Percentiles rank a stretch among this genome's conserved stretches.
Evolutionary conservation across 1,140 invertebrate species (phyloP).

Genomic region (Meloidogyne exigua): DNA sequence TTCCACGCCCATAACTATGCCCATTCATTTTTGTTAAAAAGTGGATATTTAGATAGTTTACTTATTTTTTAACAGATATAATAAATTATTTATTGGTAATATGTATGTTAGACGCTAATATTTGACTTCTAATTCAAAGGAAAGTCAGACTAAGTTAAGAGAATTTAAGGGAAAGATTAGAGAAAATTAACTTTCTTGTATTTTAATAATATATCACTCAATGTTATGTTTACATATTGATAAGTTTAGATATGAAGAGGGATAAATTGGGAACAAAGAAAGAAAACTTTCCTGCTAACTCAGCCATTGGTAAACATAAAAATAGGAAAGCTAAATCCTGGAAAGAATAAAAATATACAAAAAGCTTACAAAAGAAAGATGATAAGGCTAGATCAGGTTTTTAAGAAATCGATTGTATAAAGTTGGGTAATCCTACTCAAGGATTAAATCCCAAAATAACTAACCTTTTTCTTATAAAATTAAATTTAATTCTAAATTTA

Average conservation of each 20-base stretch:
- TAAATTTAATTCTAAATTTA: neutral
- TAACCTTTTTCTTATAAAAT: neutral
- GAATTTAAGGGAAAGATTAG: neutral
- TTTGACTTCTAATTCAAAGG: neutral
- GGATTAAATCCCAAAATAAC: no score
- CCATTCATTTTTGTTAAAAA: slow-evolving; percentile 5
- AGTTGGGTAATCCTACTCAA: no score
- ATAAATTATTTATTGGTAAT: no score
- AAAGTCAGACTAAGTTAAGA: neutral
- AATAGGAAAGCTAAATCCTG: neutral
- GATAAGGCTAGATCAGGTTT: neutral
- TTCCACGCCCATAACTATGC: neutral
- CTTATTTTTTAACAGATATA: no score
- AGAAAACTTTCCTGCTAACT: no score
- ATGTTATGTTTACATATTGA: neutral
- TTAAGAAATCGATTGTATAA: neutral
- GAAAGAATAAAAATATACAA: no score
- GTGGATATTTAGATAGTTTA: no score
- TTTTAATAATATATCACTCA: neutral
- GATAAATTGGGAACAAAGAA: neutral
- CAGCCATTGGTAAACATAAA: neutral
- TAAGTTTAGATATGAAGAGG: neutral
- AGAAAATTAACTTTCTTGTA: neutral
- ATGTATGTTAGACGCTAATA: neutral
- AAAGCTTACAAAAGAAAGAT: neutral